Evolutionary conservation across 2,888 invertebrate genomes (phyloP).

Genomic region (Periphyllus acericola): DNA sequence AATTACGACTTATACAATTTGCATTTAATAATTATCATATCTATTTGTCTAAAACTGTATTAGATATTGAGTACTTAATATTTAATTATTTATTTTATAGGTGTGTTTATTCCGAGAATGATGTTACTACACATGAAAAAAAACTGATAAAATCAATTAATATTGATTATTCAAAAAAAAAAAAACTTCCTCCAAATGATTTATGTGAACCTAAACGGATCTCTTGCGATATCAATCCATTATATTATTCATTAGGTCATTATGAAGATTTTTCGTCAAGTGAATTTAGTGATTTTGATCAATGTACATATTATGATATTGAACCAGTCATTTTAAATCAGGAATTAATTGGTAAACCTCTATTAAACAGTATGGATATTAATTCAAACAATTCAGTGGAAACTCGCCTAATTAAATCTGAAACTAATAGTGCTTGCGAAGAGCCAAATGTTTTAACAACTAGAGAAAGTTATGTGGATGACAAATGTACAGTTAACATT

Average conservation of each 20-base stretch:
- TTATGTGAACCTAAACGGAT: conserved; percentile 39
- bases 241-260: conserved; percentile 55
- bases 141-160: conserved; percentile 49
- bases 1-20: conserved; percentile 18
- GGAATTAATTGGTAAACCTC: not conserved
- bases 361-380: conserved; percentile 36
- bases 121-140: conserved; percentile 45
- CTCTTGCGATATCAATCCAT: conserved; percentile 56
- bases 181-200: conserved; percentile 24
- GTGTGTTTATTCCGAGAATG: conserved; percentile 46
- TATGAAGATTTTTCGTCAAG: conserved; percentile 56
- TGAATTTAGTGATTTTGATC: conserved; percentile 57
- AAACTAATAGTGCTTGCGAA: conserved; percentile 26
- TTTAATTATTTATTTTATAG: conserved; percentile 17
- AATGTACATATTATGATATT: conserved; percentile 16
- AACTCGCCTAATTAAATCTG: conserved; percentile 4
- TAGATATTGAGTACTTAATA: not conserved
- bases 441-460: not conserved
- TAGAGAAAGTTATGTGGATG: conserved; percentile 24
- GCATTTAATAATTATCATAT: not conserved
- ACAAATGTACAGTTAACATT: conserved; percentile 69
- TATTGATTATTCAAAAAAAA: conserved; percentile 4
- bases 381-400: conserved; percentile 33
- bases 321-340: conserved; percentile 42
- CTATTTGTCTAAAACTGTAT: not conserved